These are phyloP conservation scores for Dinoponera quadriceps DNA, from an alignment of 1,140 invertebrate species.

Conservation along the genomic window DNA sequence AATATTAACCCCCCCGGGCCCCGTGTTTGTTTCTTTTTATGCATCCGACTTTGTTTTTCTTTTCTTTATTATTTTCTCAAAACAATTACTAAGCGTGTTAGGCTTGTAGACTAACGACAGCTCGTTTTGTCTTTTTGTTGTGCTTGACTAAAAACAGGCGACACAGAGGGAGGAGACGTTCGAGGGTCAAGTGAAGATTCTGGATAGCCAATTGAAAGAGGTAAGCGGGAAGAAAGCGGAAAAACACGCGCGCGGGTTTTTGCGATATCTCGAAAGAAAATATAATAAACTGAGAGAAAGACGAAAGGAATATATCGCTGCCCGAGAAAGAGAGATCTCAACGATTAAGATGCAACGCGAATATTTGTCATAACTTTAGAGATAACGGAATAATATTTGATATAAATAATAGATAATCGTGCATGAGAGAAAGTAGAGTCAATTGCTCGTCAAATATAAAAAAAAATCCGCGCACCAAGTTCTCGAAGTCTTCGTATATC, in stretches of 20 bases:
- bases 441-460: no score
- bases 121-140: slow-evolving; percentile 77
- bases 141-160: slow-evolving; percentile 88
- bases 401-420: no score
- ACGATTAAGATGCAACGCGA: no score
- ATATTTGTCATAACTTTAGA: no score
- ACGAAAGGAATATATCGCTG: no score
- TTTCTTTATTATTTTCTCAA: slow-evolving; percentile 14
- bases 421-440: no score
- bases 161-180: slow-evolving; percentile 98
- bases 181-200: slow-evolving; percentile 96
- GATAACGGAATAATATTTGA: no score
- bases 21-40: slow-evolving; percentile 66
- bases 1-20: slow-evolving; percentile 46
- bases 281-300: no score
- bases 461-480: not conserved
- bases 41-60: slow-evolving; percentile 64
- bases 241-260: no score
- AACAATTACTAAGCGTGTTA: slow-evolving; percentile 37
- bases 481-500: not conserved
- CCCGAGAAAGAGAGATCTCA: no score
- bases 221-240: slow-evolving; percentile 86
- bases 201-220: slow-evolving; percentile 97
- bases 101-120: slow-evolving; percentile 68
- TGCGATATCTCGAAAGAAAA: no score